Percentiles rank a stretch among this genome's conserved stretches.
Conservation (phyloP, 2,888 invertebrate species). For the Tridacna crocea region DNA sequence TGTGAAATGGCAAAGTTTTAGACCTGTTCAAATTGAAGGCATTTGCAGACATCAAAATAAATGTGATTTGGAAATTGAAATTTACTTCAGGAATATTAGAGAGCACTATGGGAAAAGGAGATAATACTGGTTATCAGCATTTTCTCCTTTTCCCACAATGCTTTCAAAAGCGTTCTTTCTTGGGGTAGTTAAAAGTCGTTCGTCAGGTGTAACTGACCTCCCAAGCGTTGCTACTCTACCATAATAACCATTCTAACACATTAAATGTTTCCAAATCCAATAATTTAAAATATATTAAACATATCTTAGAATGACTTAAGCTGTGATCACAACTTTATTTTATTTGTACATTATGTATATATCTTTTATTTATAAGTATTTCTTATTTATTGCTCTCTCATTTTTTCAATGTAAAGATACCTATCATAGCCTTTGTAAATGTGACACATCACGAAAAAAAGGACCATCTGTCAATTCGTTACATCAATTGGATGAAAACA, state of each 20-base stretch:
- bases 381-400: not conserved
- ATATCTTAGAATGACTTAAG: not conserved
- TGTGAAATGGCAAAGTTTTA: no score
- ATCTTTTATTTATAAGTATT: not conserved
- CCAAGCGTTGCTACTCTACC: no score
- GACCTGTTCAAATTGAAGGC: no score
- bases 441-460: not conserved
- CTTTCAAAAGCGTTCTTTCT: not conserved
- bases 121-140: not conserved
- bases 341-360: not conserved
- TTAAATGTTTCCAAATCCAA: not conserved
- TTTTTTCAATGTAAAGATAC: not conserved
- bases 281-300: not conserved
- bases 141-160: not conserved
- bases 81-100: not conserved
- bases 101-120: not conserved
- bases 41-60: no score
- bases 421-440: not conserved
- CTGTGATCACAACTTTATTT: not conserved
- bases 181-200: not conserved
- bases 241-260: no score
- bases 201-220: no score
- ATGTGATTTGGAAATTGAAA: no score
- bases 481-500: no score
- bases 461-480: not conserved